Conservation (phyloP, 2,888 invertebrate species). For the Caenorhabditis japonica region DNA sequence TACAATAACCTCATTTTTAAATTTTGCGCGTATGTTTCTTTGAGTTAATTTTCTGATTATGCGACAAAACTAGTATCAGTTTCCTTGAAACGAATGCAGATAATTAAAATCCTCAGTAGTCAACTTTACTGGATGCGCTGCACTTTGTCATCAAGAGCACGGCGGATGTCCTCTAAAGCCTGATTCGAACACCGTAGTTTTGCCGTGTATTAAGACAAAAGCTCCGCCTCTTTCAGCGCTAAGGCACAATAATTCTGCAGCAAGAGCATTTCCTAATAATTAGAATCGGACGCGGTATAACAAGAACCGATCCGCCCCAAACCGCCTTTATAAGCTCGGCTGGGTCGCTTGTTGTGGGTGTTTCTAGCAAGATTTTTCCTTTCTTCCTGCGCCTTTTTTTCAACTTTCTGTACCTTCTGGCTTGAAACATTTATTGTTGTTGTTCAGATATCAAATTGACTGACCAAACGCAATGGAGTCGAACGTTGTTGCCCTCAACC, state of each 20-base stretch:
- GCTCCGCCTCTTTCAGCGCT: constrained; percentile 34
- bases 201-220: neutral
- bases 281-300: constrained; percentile 40
- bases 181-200: constrained; percentile 27
- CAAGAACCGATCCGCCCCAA: constrained; percentile 43
- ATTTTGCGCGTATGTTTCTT: too few species aligned
- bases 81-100: too few species aligned
- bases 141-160: constrained; percentile 32
- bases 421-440: neutral
- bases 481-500: constrained; percentile 19
- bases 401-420: neutral
- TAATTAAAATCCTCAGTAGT: too few species aligned
- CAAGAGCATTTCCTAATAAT: constrained; percentile 19
- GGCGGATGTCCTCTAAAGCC: constrained; percentile 27
- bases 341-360: constrained; percentile 10
- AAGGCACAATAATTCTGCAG: constrained; percentile 25
- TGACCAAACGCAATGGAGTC: constrained; percentile 20
- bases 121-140: too few species aligned
- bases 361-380: constrained; percentile 3
- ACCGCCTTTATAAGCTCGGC: constrained; percentile 41
- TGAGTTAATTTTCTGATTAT: too few species aligned
- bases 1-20: constrained; percentile 29
- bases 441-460: constrained; percentile 17
- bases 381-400: neutral
- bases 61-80: constrained; percentile 18